A percentile compares a stretch with the other conserved stretches of the same genome.
Conservation (phyloP, 2,888 invertebrate genomes). For the Zootermopsis nevadensis region DNA sequence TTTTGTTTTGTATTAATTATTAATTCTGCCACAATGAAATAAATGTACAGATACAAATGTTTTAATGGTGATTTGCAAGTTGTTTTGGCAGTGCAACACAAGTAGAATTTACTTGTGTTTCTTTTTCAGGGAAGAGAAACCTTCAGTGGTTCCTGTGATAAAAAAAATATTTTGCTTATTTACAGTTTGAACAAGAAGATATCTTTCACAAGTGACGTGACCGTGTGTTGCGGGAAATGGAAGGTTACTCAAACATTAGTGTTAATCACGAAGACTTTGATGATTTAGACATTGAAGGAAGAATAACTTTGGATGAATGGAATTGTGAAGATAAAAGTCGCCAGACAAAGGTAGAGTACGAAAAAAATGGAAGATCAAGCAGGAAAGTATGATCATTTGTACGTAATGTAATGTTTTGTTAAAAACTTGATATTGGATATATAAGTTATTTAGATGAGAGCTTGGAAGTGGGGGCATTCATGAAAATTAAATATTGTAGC, state of each 20-base stretch:
- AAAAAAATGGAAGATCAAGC: not conserved
- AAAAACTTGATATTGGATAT: not conserved
- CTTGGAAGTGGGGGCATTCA: too few species aligned
- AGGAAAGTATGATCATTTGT: conserved; percentile 7
- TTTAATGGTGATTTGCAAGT: too few species aligned
- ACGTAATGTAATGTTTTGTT: too few species aligned
- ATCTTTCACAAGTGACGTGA: not conserved
- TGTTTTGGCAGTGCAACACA: too few species aligned
- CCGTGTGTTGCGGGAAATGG: conserved; percentile 43
- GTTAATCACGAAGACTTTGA: conserved; percentile 53
- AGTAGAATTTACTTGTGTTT: too few species aligned
- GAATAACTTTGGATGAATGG: conserved; percentile 50
- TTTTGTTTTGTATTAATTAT: too few species aligned
- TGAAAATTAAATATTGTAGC: too few species aligned
- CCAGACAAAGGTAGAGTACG: not conserved
- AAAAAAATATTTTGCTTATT: not conserved
- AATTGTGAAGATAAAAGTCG: not conserved
- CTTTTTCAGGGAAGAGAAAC: too few species aligned
- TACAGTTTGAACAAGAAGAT: not conserved
- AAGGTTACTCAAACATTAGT: conserved; percentile 53
- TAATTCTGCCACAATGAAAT: too few species aligned
- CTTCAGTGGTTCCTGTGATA: too few species aligned
- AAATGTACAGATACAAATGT: too few species aligned
- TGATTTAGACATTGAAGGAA: conserved; percentile 54
- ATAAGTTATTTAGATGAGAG: not conserved